Evolutionary conservation across 2,888 invertebrate species (phyloP).

Genomic region (Creontiades dilutus): DNA sequence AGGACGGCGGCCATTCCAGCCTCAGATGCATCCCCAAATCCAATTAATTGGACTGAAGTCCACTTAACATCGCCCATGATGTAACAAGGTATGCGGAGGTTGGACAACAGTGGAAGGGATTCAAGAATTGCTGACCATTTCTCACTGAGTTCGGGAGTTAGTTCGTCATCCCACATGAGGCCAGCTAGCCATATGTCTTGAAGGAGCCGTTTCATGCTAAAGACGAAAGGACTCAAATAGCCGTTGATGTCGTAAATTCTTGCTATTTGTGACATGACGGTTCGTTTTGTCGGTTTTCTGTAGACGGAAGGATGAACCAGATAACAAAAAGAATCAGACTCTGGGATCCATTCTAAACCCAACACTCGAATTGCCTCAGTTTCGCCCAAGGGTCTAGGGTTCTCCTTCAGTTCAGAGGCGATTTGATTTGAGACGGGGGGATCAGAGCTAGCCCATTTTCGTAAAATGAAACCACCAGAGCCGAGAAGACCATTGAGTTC

Average conservation of each 20-base stretch:
- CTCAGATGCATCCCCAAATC: neutral
- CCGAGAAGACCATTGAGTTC: constrained; percentile 2
- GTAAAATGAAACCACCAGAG: constrained; percentile 51
- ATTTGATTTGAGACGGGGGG: neutral
- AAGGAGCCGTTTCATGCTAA: neutral
- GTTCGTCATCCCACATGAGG: constrained; percentile 25
- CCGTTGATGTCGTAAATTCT: constrained; percentile 5
- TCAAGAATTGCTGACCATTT: neutral
- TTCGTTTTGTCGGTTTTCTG: constrained; percentile 71
- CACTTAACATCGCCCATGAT: too few relatives aligned
- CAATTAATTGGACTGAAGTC: neutral
- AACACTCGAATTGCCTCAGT: constrained; percentile 72
- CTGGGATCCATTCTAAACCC: constrained; percentile 73
- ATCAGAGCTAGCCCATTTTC: constrained; percentile 67
- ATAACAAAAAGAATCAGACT: constrained; percentile 72
- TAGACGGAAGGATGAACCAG: constrained; percentile 34
- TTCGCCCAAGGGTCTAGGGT: neutral
- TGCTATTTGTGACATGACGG: constrained; percentile 70
- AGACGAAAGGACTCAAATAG: constrained; percentile 31
- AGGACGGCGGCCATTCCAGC: neutral
- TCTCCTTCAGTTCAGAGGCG: neutral
- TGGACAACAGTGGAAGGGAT: neutral
- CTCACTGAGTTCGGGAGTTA: neutral
- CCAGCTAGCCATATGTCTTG: constrained; percentile 45
- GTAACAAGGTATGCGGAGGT: neutral